These are phyloP conservation scores for Chaetophractus vellerosus DNA, from an alignment of 2,797 vertebrate genomes.

Conservation along the genomic window DNA sequence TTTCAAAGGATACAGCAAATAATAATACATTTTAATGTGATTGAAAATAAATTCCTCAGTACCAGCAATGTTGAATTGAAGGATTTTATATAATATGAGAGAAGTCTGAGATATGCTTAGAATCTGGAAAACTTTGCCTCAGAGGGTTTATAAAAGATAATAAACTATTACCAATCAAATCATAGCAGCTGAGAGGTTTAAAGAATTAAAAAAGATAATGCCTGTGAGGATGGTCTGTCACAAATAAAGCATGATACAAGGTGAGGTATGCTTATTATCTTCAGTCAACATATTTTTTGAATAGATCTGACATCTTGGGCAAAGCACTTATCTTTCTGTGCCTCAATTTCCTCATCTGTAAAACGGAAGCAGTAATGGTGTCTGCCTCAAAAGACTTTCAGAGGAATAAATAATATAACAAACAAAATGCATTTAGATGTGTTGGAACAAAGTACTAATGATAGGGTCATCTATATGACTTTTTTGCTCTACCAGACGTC, in stretches of 20 bases:
- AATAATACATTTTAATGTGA: not conserved
- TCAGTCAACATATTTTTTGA: not conserved
- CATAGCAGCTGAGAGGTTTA: not conserved
- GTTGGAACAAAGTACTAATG: conserved; percentile 16
- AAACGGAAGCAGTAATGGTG: not conserved
- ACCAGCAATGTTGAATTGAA: not conserved
- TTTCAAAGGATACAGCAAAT: not conserved
- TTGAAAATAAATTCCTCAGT: not conserved
- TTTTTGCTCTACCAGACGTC: not conserved
- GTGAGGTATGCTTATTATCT: not conserved
- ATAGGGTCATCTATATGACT: not conserved
- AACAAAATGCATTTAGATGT: conserved; percentile 25
- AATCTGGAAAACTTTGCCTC: not conserved
- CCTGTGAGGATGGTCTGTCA: not conserved
- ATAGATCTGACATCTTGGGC: not conserved
- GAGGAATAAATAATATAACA: not conserved
- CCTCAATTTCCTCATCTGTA: not conserved
- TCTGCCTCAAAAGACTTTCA: conserved; percentile 28
- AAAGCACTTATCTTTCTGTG: not conserved
- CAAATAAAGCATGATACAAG: not conserved
- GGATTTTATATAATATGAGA: not conserved
- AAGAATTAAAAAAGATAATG: not conserved
- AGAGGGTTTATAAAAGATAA: not conserved
- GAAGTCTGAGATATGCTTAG: conserved; percentile 42
- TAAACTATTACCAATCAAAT: conserved; percentile 33